phyloP scores from a whole-genome alignment of 2,797 vertebrate species.

The Darevskia nairensis region DNA sequence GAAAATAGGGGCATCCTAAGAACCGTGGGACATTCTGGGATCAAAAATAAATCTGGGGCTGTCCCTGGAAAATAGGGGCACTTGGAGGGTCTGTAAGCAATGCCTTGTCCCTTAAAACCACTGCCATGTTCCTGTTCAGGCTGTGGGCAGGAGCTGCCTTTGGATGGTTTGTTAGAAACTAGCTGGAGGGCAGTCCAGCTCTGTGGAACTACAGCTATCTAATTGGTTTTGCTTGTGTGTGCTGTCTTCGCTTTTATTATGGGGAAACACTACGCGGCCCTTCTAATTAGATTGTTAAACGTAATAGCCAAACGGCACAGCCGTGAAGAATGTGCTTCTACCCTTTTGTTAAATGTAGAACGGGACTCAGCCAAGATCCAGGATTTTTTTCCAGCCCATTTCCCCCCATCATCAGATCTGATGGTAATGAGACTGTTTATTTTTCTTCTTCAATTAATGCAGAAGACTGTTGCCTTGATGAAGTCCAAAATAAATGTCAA shows the following conservation, averaged over 20 bases:
- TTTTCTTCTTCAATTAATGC: conserved; percentile 75
- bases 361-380: conserved; percentile 77
- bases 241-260: conserved; percentile 81
- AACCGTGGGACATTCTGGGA: too few species aligned
- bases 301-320: conserved; percentile 79
- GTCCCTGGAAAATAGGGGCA: too few species aligned
- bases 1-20: too few species aligned
- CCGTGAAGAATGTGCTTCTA: conserved; percentile 79
- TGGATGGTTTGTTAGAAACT: conserved; percentile 78
- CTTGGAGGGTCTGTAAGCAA: not conserved
- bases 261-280: conserved; percentile 76
- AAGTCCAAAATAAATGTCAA: conserved; percentile 79
- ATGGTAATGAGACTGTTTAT: conserved; percentile 78
- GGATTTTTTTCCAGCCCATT: conserved; percentile 80
- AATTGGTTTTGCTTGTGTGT: conserved; percentile 82
- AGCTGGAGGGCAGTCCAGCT: conserved; percentile 74
- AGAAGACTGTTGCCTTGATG: conserved; percentile 73
- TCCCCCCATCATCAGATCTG: conserved; percentile 76
- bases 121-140: conserved; percentile 66
- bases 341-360: conserved; percentile 79
- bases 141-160: conserved; percentile 74
- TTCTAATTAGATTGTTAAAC: conserved; percentile 88
- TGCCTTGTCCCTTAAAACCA: not conserved
- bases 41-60: too few species aligned
- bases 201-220: conserved; percentile 82